These are phyloP conservation scores for Tetraneura akinire DNA, from an alignment of 1,140 invertebrate species.

Conservation along the genomic window DNA sequence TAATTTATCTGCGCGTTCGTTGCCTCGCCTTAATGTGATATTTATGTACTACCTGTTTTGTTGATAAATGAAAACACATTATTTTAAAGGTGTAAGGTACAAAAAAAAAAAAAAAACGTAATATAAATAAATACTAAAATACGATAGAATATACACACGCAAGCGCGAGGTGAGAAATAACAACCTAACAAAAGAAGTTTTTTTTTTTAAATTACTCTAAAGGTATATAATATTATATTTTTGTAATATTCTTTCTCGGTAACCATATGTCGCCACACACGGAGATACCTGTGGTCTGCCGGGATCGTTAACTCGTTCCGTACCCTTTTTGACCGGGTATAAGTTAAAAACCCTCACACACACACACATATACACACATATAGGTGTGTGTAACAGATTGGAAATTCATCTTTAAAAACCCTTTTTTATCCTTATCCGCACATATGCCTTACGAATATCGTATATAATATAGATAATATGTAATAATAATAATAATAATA, in stretches of 20 bases:
- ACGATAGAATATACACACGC: no score
- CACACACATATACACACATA: no score
- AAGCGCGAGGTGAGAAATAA: conserved; percentile 8
- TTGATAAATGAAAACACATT: conserved; percentile 35
- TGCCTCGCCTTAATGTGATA: not conserved
- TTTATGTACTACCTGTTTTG: not conserved
- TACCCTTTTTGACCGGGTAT: conserved; percentile 29
- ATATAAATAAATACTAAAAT: not conserved
- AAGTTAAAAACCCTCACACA: conserved; percentile 11
- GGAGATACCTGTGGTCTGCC: conserved; percentile 38
- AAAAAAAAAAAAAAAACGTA: not conserved
- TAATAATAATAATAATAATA: no score
- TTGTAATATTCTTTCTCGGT: conserved; percentile 39
- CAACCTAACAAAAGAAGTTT: conserved; percentile 5
- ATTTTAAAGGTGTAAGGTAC: not conserved
- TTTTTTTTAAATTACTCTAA: not conserved
- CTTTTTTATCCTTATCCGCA: conserved; percentile 12
- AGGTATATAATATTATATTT: conserved; percentile 26
- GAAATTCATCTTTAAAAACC: conserved; percentile 40
- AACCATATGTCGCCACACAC: conserved; percentile 39
- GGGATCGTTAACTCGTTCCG: conserved; percentile 45
- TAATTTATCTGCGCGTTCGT: not conserved
- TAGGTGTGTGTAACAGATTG: conserved; percentile 34
- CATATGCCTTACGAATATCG: conserved; percentile 20
- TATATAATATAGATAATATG: no score